These are phyloP conservation scores for Ptilodon capucinus DNA, from an alignment of 2,888 invertebrate species.

Conservation along the genomic window DNA sequence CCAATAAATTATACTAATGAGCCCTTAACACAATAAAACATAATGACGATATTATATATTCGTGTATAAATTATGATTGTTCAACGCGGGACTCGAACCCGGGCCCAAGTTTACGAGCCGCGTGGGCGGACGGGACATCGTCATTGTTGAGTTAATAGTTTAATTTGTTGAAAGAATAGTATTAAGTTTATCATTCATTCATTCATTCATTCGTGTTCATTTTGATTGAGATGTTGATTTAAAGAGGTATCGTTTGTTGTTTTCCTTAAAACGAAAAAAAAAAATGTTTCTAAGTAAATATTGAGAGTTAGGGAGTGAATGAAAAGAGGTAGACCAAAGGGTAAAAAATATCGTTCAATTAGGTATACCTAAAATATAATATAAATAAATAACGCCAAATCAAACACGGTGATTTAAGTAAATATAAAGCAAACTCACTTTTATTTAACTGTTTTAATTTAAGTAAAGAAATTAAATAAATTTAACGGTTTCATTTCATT, in stretches of 20 bases:
- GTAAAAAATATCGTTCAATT: too few species aligned
- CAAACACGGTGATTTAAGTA: too few species aligned
- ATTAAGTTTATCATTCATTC: neutral
- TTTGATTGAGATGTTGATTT: neutral
- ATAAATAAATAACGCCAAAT: too few species aligned
- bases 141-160: constrained; percentile 10
- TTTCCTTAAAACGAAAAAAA: too few species aligned
- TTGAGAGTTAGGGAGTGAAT: too few species aligned
- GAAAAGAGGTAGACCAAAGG: too few species aligned
- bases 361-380: too few species aligned
- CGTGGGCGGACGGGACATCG: constrained; percentile 20
- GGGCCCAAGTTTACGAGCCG: constrained; percentile 20
- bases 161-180: constrained; percentile 23
- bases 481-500: neutral
- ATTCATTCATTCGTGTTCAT: neutral
- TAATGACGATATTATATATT: constrained; percentile 41
- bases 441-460: neutral
- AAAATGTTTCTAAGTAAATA: too few species aligned
- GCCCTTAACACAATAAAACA: constrained; percentile 33
- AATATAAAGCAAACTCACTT: too few species aligned
- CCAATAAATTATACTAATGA: constrained; percentile 41
- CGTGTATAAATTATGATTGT: constrained; percentile 42
- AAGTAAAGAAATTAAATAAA: neutral
- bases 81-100: constrained; percentile 21
- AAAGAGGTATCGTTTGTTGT: too few species aligned